Base-by-base conservation (phyloP, 2,888 invertebrate species). In the Cyclophora albipunctata region DNA sequence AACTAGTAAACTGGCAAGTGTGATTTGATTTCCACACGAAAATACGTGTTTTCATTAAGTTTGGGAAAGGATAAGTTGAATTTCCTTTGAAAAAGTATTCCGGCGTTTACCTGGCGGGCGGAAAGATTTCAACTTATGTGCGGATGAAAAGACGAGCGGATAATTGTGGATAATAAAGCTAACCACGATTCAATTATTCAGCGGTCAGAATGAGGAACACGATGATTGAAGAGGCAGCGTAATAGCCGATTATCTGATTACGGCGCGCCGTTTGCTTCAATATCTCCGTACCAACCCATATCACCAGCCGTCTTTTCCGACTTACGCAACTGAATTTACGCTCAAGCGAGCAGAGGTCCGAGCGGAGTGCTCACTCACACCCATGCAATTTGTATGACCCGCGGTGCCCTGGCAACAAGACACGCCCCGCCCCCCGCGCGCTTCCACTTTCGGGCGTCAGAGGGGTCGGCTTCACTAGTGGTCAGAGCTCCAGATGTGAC, bases 291-390 rank as follows among this genome's bases (percentile, higher is more conserved):
- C 73, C 69, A 75, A 75, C 73, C 61, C 53, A 52, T 80, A 82
- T 82, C 82, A 77, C 73, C 81, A 81, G 81, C 78, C 84, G 81
- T 83, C 84, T 84, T 81, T 81, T 77, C 78, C 73, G 77, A 81
- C 84, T 86, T 86, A 86, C 86, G 86, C 85, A 85, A 86, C 84
- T 77, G 78, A 85, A 84, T 86, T 85, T 81, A 85, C 85, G 86
- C 86, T 85, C 72, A 84, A 81, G 78, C 83, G 85, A 80, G 67
- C 80, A 77, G 79, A 78, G 81, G 83, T 84, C 84, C 84, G 75
- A 76, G 77, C 75, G 74, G 78, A 80, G 80, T 78, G 78, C 82
- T 83, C 80, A 84, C 85, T 78, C 85, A 86, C 85, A 84, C 83
- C 73, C 78, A 80, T 78, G 76, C 83, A 84, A 78, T 79, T 80